Evolutionary conservation across 2,888 invertebrate species (phyloP).

Genomic region (Ganaspis brasiliensis): DNA sequence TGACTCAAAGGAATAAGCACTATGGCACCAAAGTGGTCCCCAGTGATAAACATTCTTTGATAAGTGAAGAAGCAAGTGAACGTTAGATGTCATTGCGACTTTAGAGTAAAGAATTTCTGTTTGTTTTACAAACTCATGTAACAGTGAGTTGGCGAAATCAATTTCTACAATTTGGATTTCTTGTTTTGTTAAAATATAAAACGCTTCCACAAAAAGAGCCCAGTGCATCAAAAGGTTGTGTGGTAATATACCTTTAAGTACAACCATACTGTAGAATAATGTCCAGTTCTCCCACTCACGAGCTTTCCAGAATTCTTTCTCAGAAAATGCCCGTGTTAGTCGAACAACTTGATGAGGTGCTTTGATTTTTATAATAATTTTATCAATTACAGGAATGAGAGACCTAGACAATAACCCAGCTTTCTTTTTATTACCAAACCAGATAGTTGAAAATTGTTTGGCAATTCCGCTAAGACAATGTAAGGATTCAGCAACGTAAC

Average conservation of each 20-base stretch:
- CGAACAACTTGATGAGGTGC: conserved; percentile 7
- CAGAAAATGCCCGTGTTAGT: conserved; percentile 18
- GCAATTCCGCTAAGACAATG: not conserved
- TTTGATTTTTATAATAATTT: not conserved
- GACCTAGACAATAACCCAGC: not conserved
- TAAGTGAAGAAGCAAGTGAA: not conserved
- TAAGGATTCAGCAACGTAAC: not conserved
- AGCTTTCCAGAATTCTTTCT: not conserved
- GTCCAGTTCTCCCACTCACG: conserved; percentile 5
- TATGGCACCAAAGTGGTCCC: conserved; percentile 4
- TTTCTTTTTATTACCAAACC: conserved; percentile 29
- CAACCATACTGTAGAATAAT: conserved; percentile 25
- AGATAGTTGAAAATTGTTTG: conserved; percentile 28
- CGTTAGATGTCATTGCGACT: not conserved
- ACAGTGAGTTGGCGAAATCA: not conserved
- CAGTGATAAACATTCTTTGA: not conserved
- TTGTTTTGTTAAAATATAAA: not conserved
- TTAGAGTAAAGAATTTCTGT: not conserved
- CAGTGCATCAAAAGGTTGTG: conserved; percentile 2
- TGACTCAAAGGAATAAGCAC: not conserved
- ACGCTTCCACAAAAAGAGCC: not conserved
- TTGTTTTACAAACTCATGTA: not conserved
- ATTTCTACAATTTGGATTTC: not conserved
- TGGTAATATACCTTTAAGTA: conserved; percentile 24
- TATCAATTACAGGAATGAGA: not conserved